Base-by-base conservation (phyloP, 1,140 invertebrate species). In the Druon quercuslanigerum region DNA sequence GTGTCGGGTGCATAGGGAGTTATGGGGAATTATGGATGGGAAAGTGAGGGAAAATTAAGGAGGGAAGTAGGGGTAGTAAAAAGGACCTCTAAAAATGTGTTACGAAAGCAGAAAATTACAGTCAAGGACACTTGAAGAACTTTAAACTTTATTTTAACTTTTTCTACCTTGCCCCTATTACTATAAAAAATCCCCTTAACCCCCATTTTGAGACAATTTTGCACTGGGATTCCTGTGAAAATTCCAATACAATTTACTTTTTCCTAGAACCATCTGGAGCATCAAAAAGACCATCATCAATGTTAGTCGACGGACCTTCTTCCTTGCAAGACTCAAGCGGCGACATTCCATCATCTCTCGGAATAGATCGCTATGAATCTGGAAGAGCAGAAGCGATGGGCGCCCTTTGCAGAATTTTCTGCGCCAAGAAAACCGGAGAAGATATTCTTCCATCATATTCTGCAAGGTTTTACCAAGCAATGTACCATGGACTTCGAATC, bases 331-430 rank as follows among this genome's bases (percentile, higher is more conserved):
- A 93, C 81, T 85, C 89, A 14, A 56, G 84, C 14, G 84, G 57
- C 12, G 92, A 92, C 80, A 85, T 93, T 54, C 92, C 92, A 50
- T 79, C 91, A 12, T 89, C 90, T 46, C 88, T 94, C 51, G 92
- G 91, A 16, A 95, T 94, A 75, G 94, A 95, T 83, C 94, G 94
- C 82, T 96, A 95, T 85, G 95, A 96, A 86, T 93, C 94, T 82
- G 99, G 99, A 3, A 93, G 97, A 82, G 98, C 99, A 0, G 98
- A 99, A 92, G 98, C 99, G 4, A 93, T 99, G 80, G 98, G 98
- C 1, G 95, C 98, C 8, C 91, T 99, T 7, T 99, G 98, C 91
- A 93, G 98, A 84, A 98, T 99, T 84, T 96, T 99, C 86, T 99
- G 98, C 90, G 95, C 98, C 0, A 99, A 99, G 89, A 98, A 98